Evolutionary conservation across 2,888 invertebrate species (phyloP).

Genomic region (Priapulus caudatus): DNA sequence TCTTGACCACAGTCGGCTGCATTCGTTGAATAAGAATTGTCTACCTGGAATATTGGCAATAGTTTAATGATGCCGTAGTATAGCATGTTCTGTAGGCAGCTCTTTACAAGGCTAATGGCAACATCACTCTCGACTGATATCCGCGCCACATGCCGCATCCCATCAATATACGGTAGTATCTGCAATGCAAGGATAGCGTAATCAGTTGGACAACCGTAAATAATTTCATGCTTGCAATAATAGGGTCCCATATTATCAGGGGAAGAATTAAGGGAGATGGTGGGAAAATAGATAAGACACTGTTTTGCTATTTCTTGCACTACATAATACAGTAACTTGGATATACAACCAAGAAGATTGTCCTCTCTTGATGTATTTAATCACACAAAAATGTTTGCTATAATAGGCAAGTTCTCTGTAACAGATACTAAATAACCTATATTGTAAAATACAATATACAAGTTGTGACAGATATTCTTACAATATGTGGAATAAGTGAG

Average conservation of each 20-base stretch:
- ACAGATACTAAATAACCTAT: too few relatives aligned
- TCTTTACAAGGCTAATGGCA: conserved; percentile 82
- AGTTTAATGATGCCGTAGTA: conserved; percentile 64
- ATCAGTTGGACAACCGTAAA: too few relatives aligned
- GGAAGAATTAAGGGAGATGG: background rate
- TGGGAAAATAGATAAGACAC: background rate
- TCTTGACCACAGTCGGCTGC: too few relatives aligned
- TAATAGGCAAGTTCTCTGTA: too few relatives aligned
- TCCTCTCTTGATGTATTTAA: too few relatives aligned
- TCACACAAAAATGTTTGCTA: too few relatives aligned
- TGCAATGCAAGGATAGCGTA: conserved; percentile 37
- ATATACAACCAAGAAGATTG: too few relatives aligned
- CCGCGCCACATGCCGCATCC: conserved; percentile 77
- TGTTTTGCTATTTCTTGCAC: background rate
- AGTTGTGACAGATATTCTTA: too few relatives aligned
- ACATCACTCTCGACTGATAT: conserved; percentile 82
- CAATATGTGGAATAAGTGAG: too few relatives aligned
- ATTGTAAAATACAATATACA: too few relatives aligned
- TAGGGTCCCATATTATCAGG: background rate
- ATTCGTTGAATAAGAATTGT: too few relatives aligned
- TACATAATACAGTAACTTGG: conserved; percentile 5
- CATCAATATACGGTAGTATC: conserved; percentile 75
- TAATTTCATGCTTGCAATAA: background rate
- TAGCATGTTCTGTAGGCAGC: conserved; percentile 80
- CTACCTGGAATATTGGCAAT: conserved; percentile 53